These are phyloP conservation scores for Microtus oregoni DNA, from an alignment of 2,113 vertebrate genomes.

Conservation along the genomic window DNA sequence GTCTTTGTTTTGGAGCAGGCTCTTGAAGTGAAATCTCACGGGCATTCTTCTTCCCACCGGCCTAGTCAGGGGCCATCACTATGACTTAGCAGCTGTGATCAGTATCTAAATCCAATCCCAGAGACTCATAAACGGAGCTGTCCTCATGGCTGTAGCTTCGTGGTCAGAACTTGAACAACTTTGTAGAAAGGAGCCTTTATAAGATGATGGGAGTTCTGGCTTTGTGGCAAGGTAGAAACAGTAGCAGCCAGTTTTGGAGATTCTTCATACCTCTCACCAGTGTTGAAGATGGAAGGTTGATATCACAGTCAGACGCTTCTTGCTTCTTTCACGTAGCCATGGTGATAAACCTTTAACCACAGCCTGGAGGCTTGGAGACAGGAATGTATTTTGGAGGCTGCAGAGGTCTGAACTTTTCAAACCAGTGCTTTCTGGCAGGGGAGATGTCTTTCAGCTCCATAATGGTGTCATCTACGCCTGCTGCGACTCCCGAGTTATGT, in stretches of 20 bases:
- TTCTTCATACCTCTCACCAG: neutral
- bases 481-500: neutral
- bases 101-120: slow-evolving; percentile 96
- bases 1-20: neutral
- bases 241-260: neutral
- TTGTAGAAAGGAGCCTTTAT: slow-evolving; percentile 95
- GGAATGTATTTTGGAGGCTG: neutral
- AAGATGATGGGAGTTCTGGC: neutral
- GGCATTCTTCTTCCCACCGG: neutral
- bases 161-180: slow-evolving; percentile 96
- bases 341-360: neutral
- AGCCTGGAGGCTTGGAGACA: neutral
- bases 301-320: neutral
- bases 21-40: neutral
- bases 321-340: neutral
- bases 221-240: neutral
- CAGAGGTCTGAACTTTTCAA: neutral
- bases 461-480: neutral
- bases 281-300: neutral
- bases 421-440: neutral
- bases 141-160: slow-evolving; percentile 98
- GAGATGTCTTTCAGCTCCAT: neutral
- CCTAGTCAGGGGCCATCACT: neutral
- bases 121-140: slow-evolving; percentile 99
- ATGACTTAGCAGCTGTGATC: slow-evolving; percentile 94